Percentiles rank a stretch among this genome's conserved stretches.
These are phyloP conservation scores for Orbicella faveolata DNA, from an alignment of 64 coral and sea anemone genomes.

Conservation along the genomic window DNA sequence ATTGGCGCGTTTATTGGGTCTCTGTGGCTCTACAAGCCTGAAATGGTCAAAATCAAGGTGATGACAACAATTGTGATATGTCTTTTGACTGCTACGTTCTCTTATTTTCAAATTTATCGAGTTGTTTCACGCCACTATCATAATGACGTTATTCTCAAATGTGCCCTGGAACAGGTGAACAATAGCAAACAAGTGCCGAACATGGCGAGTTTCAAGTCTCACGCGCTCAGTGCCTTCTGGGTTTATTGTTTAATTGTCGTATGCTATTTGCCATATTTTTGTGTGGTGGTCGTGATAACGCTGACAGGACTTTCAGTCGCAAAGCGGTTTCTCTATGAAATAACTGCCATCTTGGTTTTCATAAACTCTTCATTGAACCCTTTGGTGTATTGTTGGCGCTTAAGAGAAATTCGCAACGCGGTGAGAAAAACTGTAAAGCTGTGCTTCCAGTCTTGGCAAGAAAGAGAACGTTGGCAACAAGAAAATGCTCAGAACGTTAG, in stretches of 20 bases:
- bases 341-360: slow-evolving; percentile 9
- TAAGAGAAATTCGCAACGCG: background rate
- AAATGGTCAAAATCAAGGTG: background rate
- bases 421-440: slow-evolving; percentile 1
- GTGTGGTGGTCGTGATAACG: background rate
- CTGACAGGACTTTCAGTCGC: background rate
- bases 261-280: slow-evolving; percentile 37
- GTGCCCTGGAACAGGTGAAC: background rate
- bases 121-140: slow-evolving; percentile 11
- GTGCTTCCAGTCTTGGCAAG: background rate
- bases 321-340: slow-evolving; percentile 16
- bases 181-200: background rate
- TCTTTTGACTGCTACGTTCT: background rate
- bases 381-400: slow-evolving; percentile 24
- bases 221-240: slow-evolving; percentile 29
- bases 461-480: background rate
- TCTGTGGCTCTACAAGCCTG: slow-evolving; percentile 19
- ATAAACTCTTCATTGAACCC: slow-evolving; percentile 38
- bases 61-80: background rate
- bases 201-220: background rate
- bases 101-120: slow-evolving; percentile 18
- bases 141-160: background rate
- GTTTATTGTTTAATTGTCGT: slow-evolving; percentile 30
- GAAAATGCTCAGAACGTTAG: no score
- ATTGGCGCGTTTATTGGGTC: background rate